These are phyloP conservation scores for Cassiopea xamachana DNA, from an alignment of 30 jellyfish, hydroid and myxozoan genomes.

Conservation along the genomic window DNA sequence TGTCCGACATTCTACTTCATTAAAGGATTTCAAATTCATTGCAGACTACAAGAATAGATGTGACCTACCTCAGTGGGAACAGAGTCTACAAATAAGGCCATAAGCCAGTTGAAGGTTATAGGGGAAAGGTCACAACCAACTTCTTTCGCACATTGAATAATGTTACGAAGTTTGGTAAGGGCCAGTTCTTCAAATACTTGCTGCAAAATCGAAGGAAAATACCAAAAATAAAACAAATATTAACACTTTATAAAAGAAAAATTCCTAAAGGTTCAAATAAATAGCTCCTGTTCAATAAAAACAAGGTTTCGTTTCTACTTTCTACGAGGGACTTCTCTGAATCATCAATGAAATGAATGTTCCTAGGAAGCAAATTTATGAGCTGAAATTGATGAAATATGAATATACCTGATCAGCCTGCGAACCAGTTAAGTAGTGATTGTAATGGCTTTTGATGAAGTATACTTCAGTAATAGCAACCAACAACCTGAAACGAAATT, in stretches of 20 bases:
- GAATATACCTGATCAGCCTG: conserved; percentile 91
- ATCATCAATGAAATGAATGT: background rate
- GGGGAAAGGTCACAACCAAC: conserved; percentile 89
- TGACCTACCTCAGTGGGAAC: conserved; percentile 79
- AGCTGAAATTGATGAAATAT: background rate
- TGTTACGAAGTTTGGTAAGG: conserved; percentile 50
- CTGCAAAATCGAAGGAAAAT: conserved; percentile 28
- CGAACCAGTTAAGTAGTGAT: conserved; percentile 88
- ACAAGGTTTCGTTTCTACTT: background rate
- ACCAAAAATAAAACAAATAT: too few relatives aligned
- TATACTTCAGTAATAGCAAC: conserved; percentile 86
- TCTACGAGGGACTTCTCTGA: background rate
- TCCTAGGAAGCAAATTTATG: background rate
- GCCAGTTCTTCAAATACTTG: conserved; percentile 75
- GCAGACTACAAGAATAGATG: too few relatives aligned
- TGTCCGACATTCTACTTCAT: too few relatives aligned
- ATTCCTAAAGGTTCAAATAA: too few relatives aligned
- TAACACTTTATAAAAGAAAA: too few relatives aligned
- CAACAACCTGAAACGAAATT: conserved; percentile 67
- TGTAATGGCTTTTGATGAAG: conserved; percentile 78
- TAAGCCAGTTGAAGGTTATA: conserved; percentile 91
- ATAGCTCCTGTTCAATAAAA: too few relatives aligned
- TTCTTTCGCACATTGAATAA: conserved; percentile 65
- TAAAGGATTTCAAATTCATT: too few relatives aligned
- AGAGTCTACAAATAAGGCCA: conserved; percentile 91